A percentile compares a stretch with the other conserved stretches of the same genome.
Conservation (phyloP, 2,888 invertebrate species). For the Acronicta aceris region DNA sequence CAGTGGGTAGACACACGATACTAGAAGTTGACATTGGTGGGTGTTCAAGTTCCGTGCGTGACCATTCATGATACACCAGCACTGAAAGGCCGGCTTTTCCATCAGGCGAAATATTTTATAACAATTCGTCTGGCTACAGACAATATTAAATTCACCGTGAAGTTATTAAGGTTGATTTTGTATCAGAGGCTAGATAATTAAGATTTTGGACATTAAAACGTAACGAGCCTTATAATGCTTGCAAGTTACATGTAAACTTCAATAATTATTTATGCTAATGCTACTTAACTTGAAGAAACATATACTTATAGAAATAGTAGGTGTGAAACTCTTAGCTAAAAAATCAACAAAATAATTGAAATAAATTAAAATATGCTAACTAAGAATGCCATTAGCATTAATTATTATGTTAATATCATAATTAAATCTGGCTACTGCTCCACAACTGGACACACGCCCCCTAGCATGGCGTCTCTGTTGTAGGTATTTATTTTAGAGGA, state of each 20-base stretch:
- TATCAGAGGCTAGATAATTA: constrained; percentile 20
- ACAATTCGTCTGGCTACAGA: neutral
- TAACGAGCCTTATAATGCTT: neutral
- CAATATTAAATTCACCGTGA: constrained; percentile 14
- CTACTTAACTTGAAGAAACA: neutral
- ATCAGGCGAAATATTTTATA: constrained; percentile 14
- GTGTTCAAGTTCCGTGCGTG: constrained; percentile 45
- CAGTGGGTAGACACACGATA: constrained; percentile 51
- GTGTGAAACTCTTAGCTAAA: constrained; percentile 1
- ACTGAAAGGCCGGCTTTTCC: constrained; percentile 7
- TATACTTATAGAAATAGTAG: neutral
- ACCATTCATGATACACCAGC: constrained; percentile 27
- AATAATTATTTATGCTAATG: neutral
- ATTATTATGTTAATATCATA: constrained; percentile 1
- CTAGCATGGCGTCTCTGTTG: too few species aligned
- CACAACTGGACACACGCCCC: neutral
- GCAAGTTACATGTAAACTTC: constrained; percentile 8
- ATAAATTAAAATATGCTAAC: neutral
- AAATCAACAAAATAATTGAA: neutral
- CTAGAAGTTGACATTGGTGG: constrained; percentile 48
- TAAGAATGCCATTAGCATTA: neutral
- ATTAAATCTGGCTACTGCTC: neutral
- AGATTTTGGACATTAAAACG: neutral
- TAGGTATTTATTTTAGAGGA: too few species aligned
- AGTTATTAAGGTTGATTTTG: constrained; percentile 16